Evolutionary conservation across 2,113 vertebrate genomes (phyloP), one percentile per base, ranked within the genome.

Genomic region (Poicephalus meyeri): DNA sequence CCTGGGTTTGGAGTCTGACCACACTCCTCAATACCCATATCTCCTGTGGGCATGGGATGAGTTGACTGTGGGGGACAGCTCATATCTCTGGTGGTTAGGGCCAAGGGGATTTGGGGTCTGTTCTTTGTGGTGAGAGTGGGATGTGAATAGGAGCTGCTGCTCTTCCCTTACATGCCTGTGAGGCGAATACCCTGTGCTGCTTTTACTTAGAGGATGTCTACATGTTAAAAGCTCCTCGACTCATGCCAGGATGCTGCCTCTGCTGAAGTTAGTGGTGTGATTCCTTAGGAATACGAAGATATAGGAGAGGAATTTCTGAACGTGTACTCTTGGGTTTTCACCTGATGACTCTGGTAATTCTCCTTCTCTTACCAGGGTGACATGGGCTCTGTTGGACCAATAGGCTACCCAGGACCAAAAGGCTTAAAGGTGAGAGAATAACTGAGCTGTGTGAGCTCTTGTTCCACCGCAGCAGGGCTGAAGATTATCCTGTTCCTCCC

Each of bases 401-500:
- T 99, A 50, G 99, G 99, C 78, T 98, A 98, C 93, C 98, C 98
- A 60, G 99, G 99, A 98, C 99, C 98, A 73, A 98, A 97, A 91
- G 99, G 99, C 98, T 97, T 99, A 95, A 99, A 99, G 99, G 99
- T 99, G 98, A 98, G 94, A 49, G 23, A 41, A 15, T 7, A 23
- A 37, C 10, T 5, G 56, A 69, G 50, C 33, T 80, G 9, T 21
- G 26, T 16, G 70, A 81, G 49, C 37, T 87, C 58, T 49, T 61
- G 11, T 28, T 10, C 25, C 12, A 85, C 56, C 49, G 14, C 0
- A 2, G 24, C 55, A 47, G 64, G 24, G 53, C 56, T 79, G 73
- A 76, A 78, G 56, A 41, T 65, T 44, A 4, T 69, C 76, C 37
- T 28, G 0, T n/a, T 87, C 37, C 14, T 93, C 28, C 21, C 16